Conservation (phyloP, 2,888 invertebrate genomes). For the Pycnomerus fuliginosus region DNA sequence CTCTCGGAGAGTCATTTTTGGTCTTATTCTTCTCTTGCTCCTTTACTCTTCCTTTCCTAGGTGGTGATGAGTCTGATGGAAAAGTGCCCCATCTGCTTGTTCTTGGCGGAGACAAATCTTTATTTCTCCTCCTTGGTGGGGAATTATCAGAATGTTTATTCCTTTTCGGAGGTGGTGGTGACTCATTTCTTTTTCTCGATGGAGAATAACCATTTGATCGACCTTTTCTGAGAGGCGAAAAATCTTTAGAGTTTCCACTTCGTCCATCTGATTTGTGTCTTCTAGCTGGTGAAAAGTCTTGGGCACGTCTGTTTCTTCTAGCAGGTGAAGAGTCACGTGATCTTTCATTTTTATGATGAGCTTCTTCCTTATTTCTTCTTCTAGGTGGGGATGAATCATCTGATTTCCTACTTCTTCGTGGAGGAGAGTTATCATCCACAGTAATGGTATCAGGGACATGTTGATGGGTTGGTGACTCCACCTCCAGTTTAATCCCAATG, state of each 20-base stretch:
- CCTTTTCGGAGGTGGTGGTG: neutral
- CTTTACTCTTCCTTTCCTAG: conserved; percentile 17
- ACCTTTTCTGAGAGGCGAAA: conserved; percentile 49
- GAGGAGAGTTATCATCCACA: neutral
- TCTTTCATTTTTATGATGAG: conserved; percentile 19
- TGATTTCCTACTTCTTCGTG: conserved; percentile 2
- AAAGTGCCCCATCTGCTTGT: conserved; percentile 5
- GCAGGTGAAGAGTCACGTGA: conserved; percentile 15
- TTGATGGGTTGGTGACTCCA: too few species aligned
- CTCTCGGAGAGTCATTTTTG: too few species aligned
- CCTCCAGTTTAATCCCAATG: too few species aligned
- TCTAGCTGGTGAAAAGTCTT: conserved; percentile 30
- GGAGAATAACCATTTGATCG: neutral
- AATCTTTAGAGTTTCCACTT: conserved; percentile 34
- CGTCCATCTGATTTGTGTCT: conserved; percentile 28
- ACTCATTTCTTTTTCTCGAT: neutral
- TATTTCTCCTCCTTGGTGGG: conserved; percentile 21
- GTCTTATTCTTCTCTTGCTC: neutral
- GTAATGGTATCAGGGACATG: too few species aligned
- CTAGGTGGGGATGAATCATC: conserved; percentile 52
- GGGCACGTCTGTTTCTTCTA: conserved; percentile 16
- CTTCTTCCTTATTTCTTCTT: conserved; percentile 27
- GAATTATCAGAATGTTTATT: conserved; percentile 13
- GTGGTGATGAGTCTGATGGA: conserved; percentile 14
- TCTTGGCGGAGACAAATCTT: conserved; percentile 11